Evolutionary conservation across 2,113 vertebrate species (phyloP).

Genomic region (Gopherus flavomarginatus): DNA sequence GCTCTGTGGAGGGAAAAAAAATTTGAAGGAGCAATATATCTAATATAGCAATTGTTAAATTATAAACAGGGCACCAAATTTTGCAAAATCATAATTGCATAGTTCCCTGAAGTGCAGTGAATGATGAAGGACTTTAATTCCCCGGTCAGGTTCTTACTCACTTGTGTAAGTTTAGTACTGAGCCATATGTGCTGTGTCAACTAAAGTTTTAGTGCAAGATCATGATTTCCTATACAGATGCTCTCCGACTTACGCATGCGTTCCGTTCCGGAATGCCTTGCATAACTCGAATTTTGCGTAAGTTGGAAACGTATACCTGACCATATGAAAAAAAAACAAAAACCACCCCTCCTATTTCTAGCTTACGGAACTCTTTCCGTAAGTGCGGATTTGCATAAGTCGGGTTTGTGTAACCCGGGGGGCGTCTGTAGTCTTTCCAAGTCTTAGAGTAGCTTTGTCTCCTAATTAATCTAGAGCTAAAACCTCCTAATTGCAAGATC

Average conservation of each 20-base stretch:
- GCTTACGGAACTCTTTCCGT: too few relatives aligned
- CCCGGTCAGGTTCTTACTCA: neutral
- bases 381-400: too few relatives aligned
- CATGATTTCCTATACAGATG: neutral
- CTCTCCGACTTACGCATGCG: too few relatives aligned
- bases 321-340: too few relatives aligned
- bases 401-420: too few relatives aligned
- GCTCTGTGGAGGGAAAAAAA: neutral
- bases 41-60: slow-evolving; percentile 32
- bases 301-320: too few relatives aligned
- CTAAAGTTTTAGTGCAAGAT: slow-evolving; percentile 32
- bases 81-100: neutral
- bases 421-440: neutral
- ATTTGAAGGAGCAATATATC: slow-evolving; percentile 45
- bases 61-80: slow-evolving; percentile 17
- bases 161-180: neutral
- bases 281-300: too few relatives aligned
- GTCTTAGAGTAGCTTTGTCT: slow-evolving; percentile 49
- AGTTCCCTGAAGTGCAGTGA: neutral
- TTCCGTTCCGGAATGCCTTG: too few relatives aligned
- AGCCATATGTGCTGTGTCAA: slow-evolving; percentile 34
- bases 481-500: slow-evolving; percentile 64
- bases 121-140: neutral
- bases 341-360: too few relatives aligned
- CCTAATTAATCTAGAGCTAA: slow-evolving; percentile 63